Conservation (phyloP, 2,888 invertebrate species). For the Caenorhabditis sinica region DNA sequence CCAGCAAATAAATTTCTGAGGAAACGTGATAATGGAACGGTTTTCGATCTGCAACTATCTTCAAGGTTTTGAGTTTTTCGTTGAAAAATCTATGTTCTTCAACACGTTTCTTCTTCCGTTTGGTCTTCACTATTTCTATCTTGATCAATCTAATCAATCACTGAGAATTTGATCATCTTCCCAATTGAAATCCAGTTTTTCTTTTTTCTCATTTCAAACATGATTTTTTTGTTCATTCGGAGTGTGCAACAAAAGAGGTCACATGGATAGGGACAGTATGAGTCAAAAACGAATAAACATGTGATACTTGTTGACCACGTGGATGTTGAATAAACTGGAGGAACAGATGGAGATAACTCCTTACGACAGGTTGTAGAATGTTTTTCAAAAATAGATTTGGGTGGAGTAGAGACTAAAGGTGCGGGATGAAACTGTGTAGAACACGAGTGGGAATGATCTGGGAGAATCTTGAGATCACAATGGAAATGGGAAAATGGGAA, state of each 20-base stretch:
- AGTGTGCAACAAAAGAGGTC: conserved; percentile 15
- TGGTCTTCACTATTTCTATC: conserved; percentile 20
- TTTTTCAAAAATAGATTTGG: conserved; percentile 28
- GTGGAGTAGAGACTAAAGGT: conserved; percentile 22
- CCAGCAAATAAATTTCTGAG: conserved; percentile 1
- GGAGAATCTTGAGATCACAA: background rate
- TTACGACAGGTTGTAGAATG: conserved; percentile 23
- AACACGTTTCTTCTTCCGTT: conserved; percentile 15
- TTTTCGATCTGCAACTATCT: conserved; percentile 19
- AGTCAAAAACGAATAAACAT: conserved; percentile 43
- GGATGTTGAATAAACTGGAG: conserved; percentile 35
- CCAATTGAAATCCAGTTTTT: conserved; percentile 46
- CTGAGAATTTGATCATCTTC: conserved; percentile 17
- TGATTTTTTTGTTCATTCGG: conserved; percentile 11
- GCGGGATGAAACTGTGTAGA: background rate
- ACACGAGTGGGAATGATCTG: background rate
- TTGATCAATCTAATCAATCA: conserved; percentile 41
- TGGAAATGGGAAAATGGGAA: too few species aligned
- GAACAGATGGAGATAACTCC: conserved; percentile 25
- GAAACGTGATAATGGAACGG: conserved; percentile 44
- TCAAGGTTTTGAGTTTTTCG: conserved; percentile 33
- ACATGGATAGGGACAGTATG: conserved; percentile 44
- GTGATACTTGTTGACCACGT: conserved; percentile 58
- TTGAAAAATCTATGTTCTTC: conserved; percentile 25
- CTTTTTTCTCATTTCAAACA: background rate